Conservation (phyloP, 2,888 invertebrate species). For the Salticus scenicus region DNA sequence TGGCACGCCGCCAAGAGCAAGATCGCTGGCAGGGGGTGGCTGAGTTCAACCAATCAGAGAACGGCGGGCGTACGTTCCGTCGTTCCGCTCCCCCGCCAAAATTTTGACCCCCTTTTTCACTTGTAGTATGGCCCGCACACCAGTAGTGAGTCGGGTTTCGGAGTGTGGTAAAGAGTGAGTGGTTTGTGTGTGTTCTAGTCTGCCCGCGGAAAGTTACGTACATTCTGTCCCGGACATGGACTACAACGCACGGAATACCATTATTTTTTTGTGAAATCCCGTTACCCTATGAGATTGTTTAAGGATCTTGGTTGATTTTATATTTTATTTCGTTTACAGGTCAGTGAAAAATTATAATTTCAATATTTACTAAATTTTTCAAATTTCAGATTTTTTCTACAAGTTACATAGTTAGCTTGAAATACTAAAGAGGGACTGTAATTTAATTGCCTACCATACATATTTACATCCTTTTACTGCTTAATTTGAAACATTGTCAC, state of each 20-base stretch:
- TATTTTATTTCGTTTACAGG: not conserved
- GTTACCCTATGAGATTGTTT: not conserved
- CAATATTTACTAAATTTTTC: not conserved
- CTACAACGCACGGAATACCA: conserved; percentile 56
- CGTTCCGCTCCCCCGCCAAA: conserved; percentile 31
- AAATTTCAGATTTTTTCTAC: no score
- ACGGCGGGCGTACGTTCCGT: conserved; percentile 49
- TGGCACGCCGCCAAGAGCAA: conserved; percentile 57
- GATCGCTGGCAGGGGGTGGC: conserved; percentile 55
- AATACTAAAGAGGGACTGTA: no score
- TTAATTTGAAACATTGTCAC: no score
- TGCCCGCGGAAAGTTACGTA: conserved; percentile 11
- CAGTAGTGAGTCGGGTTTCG: conserved; percentile 42
- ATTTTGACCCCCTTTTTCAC: conserved; percentile 55
- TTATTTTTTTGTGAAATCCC: conserved; percentile 26
- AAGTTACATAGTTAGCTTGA: no score
- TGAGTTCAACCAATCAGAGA: conserved; percentile 53
- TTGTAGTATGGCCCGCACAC: conserved; percentile 49
- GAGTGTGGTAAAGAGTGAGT: conserved; percentile 13
- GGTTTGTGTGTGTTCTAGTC: conserved; percentile 21
- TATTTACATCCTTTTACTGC: no score
- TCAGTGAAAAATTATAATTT: not conserved
- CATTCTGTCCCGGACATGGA: conserved; percentile 32
- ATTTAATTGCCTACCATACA: no score
- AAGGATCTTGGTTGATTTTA: conserved; percentile 16